phyloP scores from a whole-genome alignment of 2,888 invertebrate genomes.

The Selenia dentaria region DNA sequence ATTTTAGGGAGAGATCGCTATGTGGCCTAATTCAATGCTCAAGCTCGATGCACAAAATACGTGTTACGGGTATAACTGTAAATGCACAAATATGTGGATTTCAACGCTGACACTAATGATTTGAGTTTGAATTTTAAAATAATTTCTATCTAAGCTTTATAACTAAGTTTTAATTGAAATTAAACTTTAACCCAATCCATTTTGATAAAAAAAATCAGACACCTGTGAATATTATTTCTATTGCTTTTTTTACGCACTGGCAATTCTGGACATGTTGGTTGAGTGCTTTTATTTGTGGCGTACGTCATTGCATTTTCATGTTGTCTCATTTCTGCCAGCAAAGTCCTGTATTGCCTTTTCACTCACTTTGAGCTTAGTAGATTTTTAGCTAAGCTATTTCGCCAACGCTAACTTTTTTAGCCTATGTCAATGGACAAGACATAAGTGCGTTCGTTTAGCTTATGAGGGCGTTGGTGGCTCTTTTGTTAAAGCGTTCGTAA shows the following conservation, averaged over 20 bases:
- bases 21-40: constrained; percentile 85
- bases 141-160: constrained; percentile 34
- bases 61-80: constrained; percentile 84
- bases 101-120: constrained; percentile 34
- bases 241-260: constrained; percentile 47
- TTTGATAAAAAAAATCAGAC: constrained; percentile 67
- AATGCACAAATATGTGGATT: constrained; percentile 74
- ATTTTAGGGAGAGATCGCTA: constrained; percentile 86
- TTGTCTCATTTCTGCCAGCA: constrained; percentile 9
- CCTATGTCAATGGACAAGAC: too few relatives aligned
- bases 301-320: constrained; percentile 30
- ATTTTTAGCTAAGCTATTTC: too few relatives aligned
- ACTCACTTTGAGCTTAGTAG: too few relatives aligned
- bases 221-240: constrained; percentile 60
- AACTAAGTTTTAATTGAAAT: constrained; percentile 51
- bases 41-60: constrained; percentile 84
- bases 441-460: too few relatives aligned
- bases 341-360: too few relatives aligned
- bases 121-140: constrained; percentile 20
- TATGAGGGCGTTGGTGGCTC: too few relatives aligned
- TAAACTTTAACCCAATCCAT: constrained; percentile 74
- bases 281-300: too few relatives aligned
- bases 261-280: constrained; percentile 41
- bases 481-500: too few relatives aligned
- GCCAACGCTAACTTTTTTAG: too few relatives aligned